These are phyloP conservation scores for Corydoras sp. DNA, from an alignment of 2,113 vertebrate genomes.

Conservation along the genomic window DNA sequence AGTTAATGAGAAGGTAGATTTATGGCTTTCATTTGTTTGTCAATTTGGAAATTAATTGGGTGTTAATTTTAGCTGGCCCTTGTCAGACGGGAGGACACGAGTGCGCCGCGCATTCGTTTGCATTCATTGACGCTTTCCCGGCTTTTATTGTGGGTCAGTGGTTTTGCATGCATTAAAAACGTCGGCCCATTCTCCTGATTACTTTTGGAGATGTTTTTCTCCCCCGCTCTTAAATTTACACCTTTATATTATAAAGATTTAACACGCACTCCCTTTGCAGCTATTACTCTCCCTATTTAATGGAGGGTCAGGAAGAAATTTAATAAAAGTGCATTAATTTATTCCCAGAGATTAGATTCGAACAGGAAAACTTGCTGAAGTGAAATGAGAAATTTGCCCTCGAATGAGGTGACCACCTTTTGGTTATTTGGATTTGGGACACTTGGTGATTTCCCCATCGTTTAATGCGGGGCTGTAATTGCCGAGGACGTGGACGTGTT, in stretches of 20 bases:
- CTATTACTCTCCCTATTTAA: constrained; percentile 50
- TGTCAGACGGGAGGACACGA: constrained; percentile 83
- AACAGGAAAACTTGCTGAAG: not conserved
- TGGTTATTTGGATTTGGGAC: not conserved
- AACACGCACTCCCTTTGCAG: constrained; percentile 71
- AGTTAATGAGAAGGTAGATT: constrained; percentile 99
- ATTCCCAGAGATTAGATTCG: not conserved
- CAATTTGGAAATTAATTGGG: constrained; percentile 99
- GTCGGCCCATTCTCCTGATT: constrained; percentile 93
- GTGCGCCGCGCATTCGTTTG: constrained; percentile 80
- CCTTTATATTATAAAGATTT: constrained; percentile 90
- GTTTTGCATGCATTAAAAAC: constrained; percentile 95
- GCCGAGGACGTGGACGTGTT: not conserved
- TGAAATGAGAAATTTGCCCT: not conserved
- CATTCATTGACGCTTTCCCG: constrained; percentile 86
- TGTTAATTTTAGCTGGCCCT: constrained; percentile 99
- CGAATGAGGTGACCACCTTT: not conserved
- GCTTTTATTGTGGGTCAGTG: constrained; percentile 94
- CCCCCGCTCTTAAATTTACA: constrained; percentile 79
- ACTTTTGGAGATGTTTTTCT: constrained; percentile 85
- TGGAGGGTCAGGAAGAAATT: constrained; percentile 33
- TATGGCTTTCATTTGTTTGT: constrained; percentile 99
- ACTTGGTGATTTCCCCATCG: not conserved
- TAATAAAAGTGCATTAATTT: constrained; percentile 5
- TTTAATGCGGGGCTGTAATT: not conserved